These are phyloP conservation scores for Lasius fuliginosus DNA, from an alignment of 2,888 invertebrate genomes.

Conservation along the genomic window DNA sequence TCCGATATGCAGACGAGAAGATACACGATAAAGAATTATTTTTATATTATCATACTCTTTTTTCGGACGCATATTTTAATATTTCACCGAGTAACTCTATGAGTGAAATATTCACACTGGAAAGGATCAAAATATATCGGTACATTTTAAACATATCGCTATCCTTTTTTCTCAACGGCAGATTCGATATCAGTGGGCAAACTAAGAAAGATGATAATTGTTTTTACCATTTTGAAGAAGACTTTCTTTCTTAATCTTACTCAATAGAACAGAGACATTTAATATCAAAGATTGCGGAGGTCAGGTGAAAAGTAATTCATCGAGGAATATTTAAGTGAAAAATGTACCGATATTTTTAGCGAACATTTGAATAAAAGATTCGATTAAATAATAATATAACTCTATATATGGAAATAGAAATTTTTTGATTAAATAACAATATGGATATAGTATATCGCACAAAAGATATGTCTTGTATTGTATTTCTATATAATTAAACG, in stretches of 20 bases:
- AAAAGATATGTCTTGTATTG: neutral
- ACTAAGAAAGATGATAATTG: neutral
- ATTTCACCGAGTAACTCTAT: neutral
- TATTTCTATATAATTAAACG: constrained; percentile 30
- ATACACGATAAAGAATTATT: neutral
- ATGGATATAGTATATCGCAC: neutral
- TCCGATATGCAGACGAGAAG: neutral
- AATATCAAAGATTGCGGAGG: neutral
- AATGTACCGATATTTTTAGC: neutral
- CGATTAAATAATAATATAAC: constrained; percentile 11
- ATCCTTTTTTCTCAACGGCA: neutral
- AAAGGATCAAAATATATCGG: neutral
- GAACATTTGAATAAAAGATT: neutral
- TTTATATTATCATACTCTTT: neutral
- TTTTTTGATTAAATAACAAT: constrained; percentile 7
- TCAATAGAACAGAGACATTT: constrained; percentile 14
- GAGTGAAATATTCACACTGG: neutral
- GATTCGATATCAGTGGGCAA: neutral
- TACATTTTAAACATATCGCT: neutral
- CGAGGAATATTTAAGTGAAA: neutral
- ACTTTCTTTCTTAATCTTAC: neutral
- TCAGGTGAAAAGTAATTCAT: neutral
- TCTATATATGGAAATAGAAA: neutral
- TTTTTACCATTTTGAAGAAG: neutral
- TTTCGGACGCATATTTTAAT: neutral